A percentile compares a stretch with the other conserved stretches of the same genome.
These are phyloP conservation scores for Phyllostomus hastatus DNA, from an alignment of 2,113 vertebrate species.

Conservation along the genomic window DNA sequence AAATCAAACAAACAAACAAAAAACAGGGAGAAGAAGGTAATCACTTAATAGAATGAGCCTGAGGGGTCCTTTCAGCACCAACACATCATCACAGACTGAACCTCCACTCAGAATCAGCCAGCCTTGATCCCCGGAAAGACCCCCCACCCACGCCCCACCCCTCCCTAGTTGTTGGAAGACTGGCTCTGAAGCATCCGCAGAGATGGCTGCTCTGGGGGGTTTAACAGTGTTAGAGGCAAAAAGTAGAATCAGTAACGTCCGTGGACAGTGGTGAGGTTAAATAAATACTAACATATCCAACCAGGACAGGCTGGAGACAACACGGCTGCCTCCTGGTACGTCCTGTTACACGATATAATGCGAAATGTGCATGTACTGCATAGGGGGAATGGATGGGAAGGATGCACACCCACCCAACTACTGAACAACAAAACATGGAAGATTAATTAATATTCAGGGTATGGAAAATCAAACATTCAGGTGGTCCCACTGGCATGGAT, in stretches of 20 bases:
- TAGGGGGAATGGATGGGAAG: not conserved
- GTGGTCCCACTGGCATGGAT: not conserved
- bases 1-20: no score
- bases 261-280: not conserved
- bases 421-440: not conserved
- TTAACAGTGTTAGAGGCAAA: not conserved
- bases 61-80: not conserved
- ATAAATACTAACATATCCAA: not conserved
- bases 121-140: not conserved
- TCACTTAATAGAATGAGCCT: not conserved
- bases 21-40: not conserved
- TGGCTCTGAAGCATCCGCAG: not conserved
- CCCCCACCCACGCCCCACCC: accelerated
- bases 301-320: not conserved
- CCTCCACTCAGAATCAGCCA: not conserved
- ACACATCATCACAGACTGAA: not conserved
- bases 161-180: not conserved
- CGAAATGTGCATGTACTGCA: not conserved
- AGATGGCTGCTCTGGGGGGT: not conserved
- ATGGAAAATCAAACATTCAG: not conserved
- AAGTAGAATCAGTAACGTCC: not conserved
- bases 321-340: not conserved
- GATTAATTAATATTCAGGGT: not conserved
- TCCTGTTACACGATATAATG: not conserved
- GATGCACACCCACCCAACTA: not conserved